phyloP scores from a whole-genome alignment of 1,140 invertebrate species.

The Cotesia glomerata region DNA sequence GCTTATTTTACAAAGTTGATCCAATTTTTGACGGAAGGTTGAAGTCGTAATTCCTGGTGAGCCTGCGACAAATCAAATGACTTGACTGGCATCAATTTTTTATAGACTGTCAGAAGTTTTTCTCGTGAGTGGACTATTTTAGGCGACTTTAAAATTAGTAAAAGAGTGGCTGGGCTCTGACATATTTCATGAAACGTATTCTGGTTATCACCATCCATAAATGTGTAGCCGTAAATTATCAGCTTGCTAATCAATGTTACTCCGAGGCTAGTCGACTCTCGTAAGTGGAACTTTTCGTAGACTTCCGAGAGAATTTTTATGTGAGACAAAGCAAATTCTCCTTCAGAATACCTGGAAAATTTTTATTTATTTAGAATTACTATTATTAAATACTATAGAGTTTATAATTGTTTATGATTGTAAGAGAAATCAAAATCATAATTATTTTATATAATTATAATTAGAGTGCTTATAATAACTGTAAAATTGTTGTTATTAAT shows the following conservation, averaged over 20 bases:
- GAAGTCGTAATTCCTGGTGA: background rate
- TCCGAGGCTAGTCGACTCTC: background rate
- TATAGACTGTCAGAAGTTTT: slow-evolving; percentile 4
- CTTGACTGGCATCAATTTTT: background rate
- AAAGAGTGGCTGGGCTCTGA: background rate
- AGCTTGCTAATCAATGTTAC: background rate
- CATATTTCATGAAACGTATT: background rate
- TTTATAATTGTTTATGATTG: too few relatives aligned
- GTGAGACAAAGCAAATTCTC: background rate
- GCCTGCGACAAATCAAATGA: background rate
- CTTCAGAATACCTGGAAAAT: background rate
- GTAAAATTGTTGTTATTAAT: too few relatives aligned
- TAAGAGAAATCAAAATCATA: too few relatives aligned
- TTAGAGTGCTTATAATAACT: too few relatives aligned
- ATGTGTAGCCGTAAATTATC: slow-evolving; percentile 4
- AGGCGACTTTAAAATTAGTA: background rate
- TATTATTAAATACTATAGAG: too few relatives aligned
- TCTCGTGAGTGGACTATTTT: background rate
- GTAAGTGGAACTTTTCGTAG: slow-evolving; percentile 1
- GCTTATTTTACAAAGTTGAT: background rate
- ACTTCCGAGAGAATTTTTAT: background rate
- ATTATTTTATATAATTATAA: too few relatives aligned
- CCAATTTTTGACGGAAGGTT: slow-evolving; percentile 21
- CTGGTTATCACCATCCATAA: background rate
- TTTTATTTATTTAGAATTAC: background rate